phyloP scores from a whole-genome alignment of 2,797 vertebrate genomes.

The Parotocinclus haroldoi region DNA sequence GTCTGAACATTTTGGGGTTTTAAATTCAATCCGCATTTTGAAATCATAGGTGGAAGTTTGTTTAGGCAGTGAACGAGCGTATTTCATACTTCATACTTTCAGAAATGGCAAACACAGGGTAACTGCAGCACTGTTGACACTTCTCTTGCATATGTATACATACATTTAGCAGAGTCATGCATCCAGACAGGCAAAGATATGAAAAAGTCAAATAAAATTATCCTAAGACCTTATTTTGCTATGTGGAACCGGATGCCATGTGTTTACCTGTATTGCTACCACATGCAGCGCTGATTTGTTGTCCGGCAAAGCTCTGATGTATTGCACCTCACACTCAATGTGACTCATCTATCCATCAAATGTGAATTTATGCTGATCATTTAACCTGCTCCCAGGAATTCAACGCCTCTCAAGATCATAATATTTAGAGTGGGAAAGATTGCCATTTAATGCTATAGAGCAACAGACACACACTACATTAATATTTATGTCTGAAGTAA shows the following conservation, averaged over 20 bases:
- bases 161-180: slow-evolving; percentile 32
- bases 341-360: slow-evolving; percentile 57
- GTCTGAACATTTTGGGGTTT: too few species aligned
- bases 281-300: slow-evolving; percentile 51
- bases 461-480: slow-evolving; percentile 45
- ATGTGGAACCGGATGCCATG: slow-evolving; percentile 35
- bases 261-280: slow-evolving; percentile 49
- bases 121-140: slow-evolving; percentile 42
- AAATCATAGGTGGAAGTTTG: slow-evolving; percentile 11
- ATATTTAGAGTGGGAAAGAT: slow-evolving; percentile 57
- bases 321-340: slow-evolving; percentile 52
- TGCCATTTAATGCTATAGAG: slow-evolving; percentile 44
- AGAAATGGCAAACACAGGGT: slow-evolving; percentile 39
- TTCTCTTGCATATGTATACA: slow-evolving; percentile 17
- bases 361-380: slow-evolving; percentile 55
- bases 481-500: slow-evolving; percentile 63
- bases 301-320: slow-evolving; percentile 51
- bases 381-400: slow-evolving; percentile 57
- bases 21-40: slow-evolving; percentile 4
- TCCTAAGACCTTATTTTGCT: slow-evolving; percentile 23
- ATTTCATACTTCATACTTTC: slow-evolving; percentile 22
- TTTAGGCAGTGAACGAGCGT: slow-evolving; percentile 24
- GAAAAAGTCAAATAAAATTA: slow-evolving; percentile 42
- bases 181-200: slow-evolving; percentile 38
- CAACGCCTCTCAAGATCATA: slow-evolving; percentile 62